Percentiles rank a stretch among this genome's conserved stretches.
These are phyloP conservation scores for Eupithecia pulchellata DNA, from an alignment of 2,888 invertebrate genomes.

Conservation along the genomic window DNA sequence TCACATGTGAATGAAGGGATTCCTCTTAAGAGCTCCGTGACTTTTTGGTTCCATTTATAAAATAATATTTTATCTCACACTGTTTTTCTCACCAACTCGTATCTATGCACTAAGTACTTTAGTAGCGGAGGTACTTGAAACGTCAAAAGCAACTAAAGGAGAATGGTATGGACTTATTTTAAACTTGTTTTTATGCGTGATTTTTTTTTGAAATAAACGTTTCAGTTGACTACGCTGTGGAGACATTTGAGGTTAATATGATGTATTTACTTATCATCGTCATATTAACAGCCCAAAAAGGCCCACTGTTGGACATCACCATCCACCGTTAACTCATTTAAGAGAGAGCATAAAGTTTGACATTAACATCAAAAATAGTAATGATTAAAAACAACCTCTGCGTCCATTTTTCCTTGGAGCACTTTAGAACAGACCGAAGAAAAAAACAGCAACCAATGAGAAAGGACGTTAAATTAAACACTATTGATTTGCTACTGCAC, in stretches of 20 bases:
- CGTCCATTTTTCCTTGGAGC: not conserved
- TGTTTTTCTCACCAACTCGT: not conserved
- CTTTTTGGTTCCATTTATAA: not conserved
- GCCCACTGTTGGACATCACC: too few relatives aligned
- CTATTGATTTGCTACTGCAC: slow-evolving; percentile 22
- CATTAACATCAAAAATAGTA: not conserved
- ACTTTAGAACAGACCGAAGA: slow-evolving; percentile 3
- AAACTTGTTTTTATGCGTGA: too few relatives aligned
- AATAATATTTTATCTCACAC: not conserved
- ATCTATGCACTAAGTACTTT: not conserved
- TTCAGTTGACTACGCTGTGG: too few relatives aligned
- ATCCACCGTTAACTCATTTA: too few relatives aligned
- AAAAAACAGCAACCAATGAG: slow-evolving; percentile 46
- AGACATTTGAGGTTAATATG: too few relatives aligned
- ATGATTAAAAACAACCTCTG: too few relatives aligned
- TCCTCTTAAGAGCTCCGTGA: slow-evolving; percentile 11
- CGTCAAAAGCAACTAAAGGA: not conserved
- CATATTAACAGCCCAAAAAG: too few relatives aligned
- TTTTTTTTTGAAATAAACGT: too few relatives aligned
- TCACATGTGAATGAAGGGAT: slow-evolving; percentile 78
- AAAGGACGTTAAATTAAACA: slow-evolving; percentile 24
- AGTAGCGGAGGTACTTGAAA: not conserved
- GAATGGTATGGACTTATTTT: not conserved
- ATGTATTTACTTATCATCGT: too few relatives aligned
- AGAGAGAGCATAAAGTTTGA: too few relatives aligned